Evolutionary conservation across 2,113 vertebrate species (phyloP).

Genomic region (Upupa epops): DNA sequence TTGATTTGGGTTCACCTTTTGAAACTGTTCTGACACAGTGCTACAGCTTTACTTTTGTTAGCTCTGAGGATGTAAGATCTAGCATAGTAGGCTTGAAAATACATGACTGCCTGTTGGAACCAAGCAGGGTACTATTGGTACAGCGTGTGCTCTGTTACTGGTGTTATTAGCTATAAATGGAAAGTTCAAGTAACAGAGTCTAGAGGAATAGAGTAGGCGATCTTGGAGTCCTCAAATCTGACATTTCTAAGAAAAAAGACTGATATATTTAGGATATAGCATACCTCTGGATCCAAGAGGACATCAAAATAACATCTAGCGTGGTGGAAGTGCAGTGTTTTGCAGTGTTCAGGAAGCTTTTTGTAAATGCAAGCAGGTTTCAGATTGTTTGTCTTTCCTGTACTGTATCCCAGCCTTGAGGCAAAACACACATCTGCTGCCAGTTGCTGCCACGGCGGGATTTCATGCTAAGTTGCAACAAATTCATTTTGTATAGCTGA

Average conservation of each 20-base stretch:
- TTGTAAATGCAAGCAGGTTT: background rate
- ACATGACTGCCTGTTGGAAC: background rate
- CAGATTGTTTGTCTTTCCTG: background rate
- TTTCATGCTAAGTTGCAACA: background rate
- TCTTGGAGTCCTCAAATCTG: conserved; percentile 22
- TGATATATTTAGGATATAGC: background rate
- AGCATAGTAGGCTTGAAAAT: background rate
- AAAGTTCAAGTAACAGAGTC: conserved; percentile 22
- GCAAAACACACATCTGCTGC: background rate
- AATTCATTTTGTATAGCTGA: background rate
- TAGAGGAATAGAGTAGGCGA: conserved; percentile 29
- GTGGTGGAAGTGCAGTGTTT: background rate
- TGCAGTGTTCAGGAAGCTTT: background rate
- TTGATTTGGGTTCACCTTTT: conserved; percentile 21
- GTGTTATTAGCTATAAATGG: conserved; percentile 20
- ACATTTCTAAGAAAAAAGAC: background rate
- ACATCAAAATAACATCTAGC: background rate
- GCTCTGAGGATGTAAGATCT: background rate
- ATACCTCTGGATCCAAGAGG: background rate
- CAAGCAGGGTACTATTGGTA: conserved; percentile 30
- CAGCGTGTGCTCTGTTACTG: background rate
- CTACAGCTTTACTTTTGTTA: conserved; percentile 10
- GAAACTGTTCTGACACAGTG: background rate
- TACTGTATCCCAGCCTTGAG: background rate
- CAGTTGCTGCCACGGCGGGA: background rate